A percentile compares a stretch with the other conserved stretches of the same genome.
Evolutionary conservation across 2,113 vertebrate genomes (phyloP).

Genomic region (Telmatochromis sp.): DNA sequence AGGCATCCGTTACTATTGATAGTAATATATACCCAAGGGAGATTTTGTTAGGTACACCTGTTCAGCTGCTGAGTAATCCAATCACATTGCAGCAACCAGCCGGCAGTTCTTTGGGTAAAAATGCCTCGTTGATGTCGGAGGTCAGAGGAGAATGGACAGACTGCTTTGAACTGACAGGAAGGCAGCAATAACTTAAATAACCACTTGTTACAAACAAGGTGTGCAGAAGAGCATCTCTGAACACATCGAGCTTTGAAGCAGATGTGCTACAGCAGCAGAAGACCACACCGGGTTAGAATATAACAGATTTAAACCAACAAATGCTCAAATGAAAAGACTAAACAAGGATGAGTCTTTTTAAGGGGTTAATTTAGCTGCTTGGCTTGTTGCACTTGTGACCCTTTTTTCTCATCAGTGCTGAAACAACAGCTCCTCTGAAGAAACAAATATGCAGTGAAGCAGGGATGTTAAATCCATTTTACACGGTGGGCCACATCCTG

Average conservation of each 20-base stretch:
- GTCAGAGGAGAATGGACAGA: neutral
- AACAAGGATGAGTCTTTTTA: neutral
- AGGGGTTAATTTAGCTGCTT: neutral
- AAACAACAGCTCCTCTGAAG: neutral
- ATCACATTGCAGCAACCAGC: neutral
- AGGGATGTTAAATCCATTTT: neutral
- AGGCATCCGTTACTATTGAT: accelerated
- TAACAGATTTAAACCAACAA: neutral
- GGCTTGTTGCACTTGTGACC: neutral
- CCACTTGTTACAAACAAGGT: neutral
- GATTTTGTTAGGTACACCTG: neutral
- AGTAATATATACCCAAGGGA: neutral
- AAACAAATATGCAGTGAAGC: neutral
- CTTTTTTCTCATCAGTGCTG: neutral
- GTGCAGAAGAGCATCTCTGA: neutral
- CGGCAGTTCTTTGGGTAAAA: neutral
- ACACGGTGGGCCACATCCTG: neutral
- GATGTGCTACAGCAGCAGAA: neutral
- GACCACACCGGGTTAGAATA: neutral
- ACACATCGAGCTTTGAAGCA: neutral
- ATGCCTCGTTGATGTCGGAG: neutral
- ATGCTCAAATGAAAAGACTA: neutral
- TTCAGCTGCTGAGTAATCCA: neutral
- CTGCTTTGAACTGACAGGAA: neutral
- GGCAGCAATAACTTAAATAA: neutral